phyloP scores from a whole-genome alignment of 2,797 vertebrate genomes.

The Sebastes goodei region DNA sequence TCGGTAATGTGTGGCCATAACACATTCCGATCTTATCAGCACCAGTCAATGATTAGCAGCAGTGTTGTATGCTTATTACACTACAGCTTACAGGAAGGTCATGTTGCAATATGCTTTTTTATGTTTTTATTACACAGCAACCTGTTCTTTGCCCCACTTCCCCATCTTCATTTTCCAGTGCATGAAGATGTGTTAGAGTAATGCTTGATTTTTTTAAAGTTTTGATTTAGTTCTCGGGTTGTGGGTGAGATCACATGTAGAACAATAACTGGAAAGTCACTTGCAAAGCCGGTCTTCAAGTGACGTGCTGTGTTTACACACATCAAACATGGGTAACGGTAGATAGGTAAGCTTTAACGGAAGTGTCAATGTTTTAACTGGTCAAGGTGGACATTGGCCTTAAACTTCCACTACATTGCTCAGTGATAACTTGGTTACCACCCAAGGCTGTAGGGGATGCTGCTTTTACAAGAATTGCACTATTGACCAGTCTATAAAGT shows the following conservation, averaged over 20 bases:
- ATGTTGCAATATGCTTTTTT: constrained; percentile 41
- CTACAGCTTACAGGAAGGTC: constrained; percentile 26
- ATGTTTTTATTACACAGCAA: constrained; percentile 52
- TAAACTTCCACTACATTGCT: constrained; percentile 13
- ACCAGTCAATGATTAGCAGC: constrained; percentile 77
- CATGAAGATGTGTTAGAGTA: background rate
- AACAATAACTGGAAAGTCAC: background rate
- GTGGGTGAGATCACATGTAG: background rate
- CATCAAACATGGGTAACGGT: background rate
- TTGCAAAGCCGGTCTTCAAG: background rate
- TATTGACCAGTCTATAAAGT: background rate
- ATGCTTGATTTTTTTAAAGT: background rate
- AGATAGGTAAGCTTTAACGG: background rate
- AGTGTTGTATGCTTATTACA: constrained; percentile 54
- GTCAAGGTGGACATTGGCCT: constrained; percentile 22
- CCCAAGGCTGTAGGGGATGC: background rate
- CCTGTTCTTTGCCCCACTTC: constrained; percentile 16
- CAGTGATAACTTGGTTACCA: constrained; percentile 14
- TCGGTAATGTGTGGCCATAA: constrained; percentile 63
- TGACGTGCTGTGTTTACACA: background rate
- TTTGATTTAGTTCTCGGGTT: background rate
- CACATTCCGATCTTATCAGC: constrained; percentile 71
- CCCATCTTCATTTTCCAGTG: background rate
- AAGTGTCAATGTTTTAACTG: constrained; percentile 12
- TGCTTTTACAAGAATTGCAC: constrained; percentile 2